Percentiles rank a stretch among this genome's conserved stretches.
Conservation (phyloP, 2,113 vertebrate genomes). For the Oxygymnocypris stewartii region DNA sequence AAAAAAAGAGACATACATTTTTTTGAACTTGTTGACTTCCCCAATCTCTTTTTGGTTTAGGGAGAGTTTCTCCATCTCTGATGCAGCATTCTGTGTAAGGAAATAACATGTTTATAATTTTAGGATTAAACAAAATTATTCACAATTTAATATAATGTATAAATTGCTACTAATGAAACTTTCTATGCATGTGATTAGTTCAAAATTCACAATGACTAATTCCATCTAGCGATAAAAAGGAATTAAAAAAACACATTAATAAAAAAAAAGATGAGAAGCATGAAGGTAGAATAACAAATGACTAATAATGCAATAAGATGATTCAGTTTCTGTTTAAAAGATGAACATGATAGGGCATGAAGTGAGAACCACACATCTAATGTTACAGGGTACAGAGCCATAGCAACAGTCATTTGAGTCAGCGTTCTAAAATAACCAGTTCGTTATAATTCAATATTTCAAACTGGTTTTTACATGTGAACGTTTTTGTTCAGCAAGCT, state of each 20-base stretch:
- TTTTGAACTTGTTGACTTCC: slow-evolving; percentile 71
- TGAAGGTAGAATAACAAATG: not conserved
- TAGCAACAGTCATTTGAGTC: not conserved
- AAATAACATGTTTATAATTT: not conserved
- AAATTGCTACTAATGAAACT: not conserved
- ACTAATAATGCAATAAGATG: not conserved
- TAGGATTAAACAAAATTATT: not conserved
- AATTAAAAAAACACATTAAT: slow-evolving; percentile 28
- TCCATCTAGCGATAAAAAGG: not conserved
- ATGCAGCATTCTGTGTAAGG: slow-evolving; percentile 26
- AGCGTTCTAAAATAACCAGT: not conserved
- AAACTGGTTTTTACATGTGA: not conserved
- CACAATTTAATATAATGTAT: not conserved
- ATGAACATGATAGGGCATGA: not conserved
- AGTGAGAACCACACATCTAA: not conserved
- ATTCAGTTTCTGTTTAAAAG: not conserved
- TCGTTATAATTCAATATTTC: not conserved
- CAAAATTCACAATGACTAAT: slow-evolving; percentile 3
- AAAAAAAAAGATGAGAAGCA: slow-evolving; percentile 35
- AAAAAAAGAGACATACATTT: slow-evolving; percentile 66
- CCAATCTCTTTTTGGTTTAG: slow-evolving; percentile 50
- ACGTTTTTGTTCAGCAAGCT: not conserved
- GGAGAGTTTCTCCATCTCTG: slow-evolving; percentile 62
- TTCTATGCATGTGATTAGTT: slow-evolving; percentile 26
- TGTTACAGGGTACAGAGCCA: not conserved